These are phyloP conservation scores for Leuciscus idus DNA, from an alignment of 2,113 vertebrate species.

Conservation along the genomic window DNA sequence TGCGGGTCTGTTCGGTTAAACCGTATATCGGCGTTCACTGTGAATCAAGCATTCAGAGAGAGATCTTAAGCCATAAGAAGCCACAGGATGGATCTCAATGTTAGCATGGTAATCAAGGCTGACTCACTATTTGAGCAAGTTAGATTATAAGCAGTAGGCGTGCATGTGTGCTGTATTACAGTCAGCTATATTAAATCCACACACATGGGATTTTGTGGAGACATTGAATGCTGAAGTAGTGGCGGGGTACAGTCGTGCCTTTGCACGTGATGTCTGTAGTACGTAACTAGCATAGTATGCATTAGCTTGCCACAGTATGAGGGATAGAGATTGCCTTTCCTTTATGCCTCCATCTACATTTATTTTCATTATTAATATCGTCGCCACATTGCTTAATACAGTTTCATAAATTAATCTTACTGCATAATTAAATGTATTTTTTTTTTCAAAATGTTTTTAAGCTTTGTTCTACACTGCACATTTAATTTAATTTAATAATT, in stretches of 20 bases:
- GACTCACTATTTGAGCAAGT: slow-evolving; percentile 3
- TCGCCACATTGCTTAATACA: not conserved
- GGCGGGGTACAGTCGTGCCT: not conserved
- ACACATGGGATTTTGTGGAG: slow-evolving; percentile 8
- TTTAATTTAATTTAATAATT: not conserved
- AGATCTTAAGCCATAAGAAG: slow-evolving; percentile 39
- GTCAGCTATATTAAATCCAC: slow-evolving; percentile 22
- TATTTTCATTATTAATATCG: not conserved
- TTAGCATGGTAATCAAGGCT: slow-evolving; percentile 30
- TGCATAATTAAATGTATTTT: not conserved
- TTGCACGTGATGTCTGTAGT: not conserved
- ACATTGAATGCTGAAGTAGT: not conserved
- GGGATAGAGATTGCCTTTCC: not conserved
- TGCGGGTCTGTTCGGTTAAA: slow-evolving; percentile 21
- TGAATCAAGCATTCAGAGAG: slow-evolving; percentile 35
- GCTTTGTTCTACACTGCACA: not conserved
- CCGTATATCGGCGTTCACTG: slow-evolving; percentile 16
- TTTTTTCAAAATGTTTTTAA: not conserved
- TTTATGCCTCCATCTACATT: not conserved
- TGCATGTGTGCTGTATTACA: slow-evolving; percentile 32
- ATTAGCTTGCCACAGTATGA: not conserved
- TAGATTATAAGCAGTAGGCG: slow-evolving; percentile 9
- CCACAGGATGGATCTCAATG: slow-evolving; percentile 34
- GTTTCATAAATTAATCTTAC: not conserved
- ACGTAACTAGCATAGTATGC: not conserved